phyloP scores from a whole-genome alignment of 2,113 vertebrate species.

The Cacatua alba region DNA sequence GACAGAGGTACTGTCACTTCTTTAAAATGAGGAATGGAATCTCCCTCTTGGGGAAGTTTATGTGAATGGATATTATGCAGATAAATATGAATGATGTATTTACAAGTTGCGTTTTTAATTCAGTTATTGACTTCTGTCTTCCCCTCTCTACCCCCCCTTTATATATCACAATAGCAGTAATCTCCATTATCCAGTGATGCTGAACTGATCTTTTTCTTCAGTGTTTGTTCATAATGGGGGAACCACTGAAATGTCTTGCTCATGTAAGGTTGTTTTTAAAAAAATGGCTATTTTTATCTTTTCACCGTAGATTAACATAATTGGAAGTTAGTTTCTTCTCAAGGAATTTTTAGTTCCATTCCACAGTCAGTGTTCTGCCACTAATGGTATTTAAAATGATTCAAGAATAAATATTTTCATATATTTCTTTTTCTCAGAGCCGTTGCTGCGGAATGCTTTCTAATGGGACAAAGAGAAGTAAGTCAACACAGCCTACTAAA shows the following conservation, averaged over 20 bases:
- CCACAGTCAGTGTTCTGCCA: constrained; percentile 77
- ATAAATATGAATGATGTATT: constrained; percentile 58
- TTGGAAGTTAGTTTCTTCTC: constrained; percentile 78
- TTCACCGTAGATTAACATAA: constrained; percentile 76
- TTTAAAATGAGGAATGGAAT: constrained; percentile 25
- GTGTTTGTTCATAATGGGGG: constrained; percentile 75
- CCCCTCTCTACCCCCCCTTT: constrained; percentile 71
- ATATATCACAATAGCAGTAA: constrained; percentile 71
- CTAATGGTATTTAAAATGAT: constrained; percentile 53
- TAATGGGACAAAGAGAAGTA: constrained; percentile 91
- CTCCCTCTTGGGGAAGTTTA: constrained; percentile 40
- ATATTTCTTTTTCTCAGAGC: constrained; percentile 86
- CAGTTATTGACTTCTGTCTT: constrained; percentile 74
- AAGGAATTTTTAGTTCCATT: constrained; percentile 76
- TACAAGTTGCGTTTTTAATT: constrained; percentile 47
- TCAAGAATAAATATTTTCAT: constrained; percentile 77
- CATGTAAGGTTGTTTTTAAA: constrained; percentile 77
- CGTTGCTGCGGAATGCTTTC: constrained; percentile 89
- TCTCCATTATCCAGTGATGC: constrained; percentile 73
- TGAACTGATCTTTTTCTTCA: constrained; percentile 78
- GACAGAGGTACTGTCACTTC: not conserved
- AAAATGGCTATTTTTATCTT: constrained; percentile 80
- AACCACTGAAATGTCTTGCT: constrained; percentile 76
- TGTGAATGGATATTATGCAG: constrained; percentile 2
- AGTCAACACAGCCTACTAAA: constrained; percentile 66